Evolutionary conservation across 1,140 invertebrate genomes (phyloP).

Genomic region (Aphelenchoides avenae): DNA sequence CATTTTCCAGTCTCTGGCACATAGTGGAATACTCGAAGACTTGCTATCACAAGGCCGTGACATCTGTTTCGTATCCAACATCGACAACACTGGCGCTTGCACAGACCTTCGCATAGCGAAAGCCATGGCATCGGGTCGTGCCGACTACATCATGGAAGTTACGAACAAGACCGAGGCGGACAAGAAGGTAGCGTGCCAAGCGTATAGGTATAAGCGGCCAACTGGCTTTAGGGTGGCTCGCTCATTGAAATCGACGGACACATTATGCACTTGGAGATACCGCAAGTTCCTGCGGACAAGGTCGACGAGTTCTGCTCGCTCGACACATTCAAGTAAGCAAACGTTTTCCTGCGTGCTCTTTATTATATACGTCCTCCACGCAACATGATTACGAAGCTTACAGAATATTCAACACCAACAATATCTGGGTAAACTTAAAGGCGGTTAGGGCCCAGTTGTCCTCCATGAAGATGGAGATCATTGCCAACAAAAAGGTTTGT

Average conservation of each 20-base stretch:
- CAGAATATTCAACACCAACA: slow-evolving; percentile 97
- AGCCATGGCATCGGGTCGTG: slow-evolving; percentile 28
- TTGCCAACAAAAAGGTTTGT: slow-evolving; percentile 62
- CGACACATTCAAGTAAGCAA: slow-evolving; percentile 82
- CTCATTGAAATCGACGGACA: slow-evolving; percentile 88
- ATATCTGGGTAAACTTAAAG: slow-evolving; percentile 88
- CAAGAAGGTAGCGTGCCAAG: slow-evolving; percentile 72
- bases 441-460: slow-evolving; percentile 78
- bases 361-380: slow-evolving; percentile 2
- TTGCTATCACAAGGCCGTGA: slow-evolving; percentile 74
- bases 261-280: slow-evolving; percentile 88
- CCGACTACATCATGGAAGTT: slow-evolving; percentile 97
- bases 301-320: slow-evolving; percentile 98
- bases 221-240: slow-evolving; percentile 77
- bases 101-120: slow-evolving; percentile 74
- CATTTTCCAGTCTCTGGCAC: slow-evolving; percentile 89
- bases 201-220: background rate
- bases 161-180: slow-evolving; percentile 97
- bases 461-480: slow-evolving; percentile 88
- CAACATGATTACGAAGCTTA: slow-evolving; percentile 18
- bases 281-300: slow-evolving; percentile 94
- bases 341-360: slow-evolving; percentile 5
- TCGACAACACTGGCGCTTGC: slow-evolving; percentile 96
- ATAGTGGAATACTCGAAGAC: slow-evolving; percentile 82
- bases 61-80: slow-evolving; percentile 97